Evolutionary conservation across 2,113 vertebrate species (phyloP), one percentile per base, ranked within the genome.

Genomic region (Micromys minutus): DNA sequence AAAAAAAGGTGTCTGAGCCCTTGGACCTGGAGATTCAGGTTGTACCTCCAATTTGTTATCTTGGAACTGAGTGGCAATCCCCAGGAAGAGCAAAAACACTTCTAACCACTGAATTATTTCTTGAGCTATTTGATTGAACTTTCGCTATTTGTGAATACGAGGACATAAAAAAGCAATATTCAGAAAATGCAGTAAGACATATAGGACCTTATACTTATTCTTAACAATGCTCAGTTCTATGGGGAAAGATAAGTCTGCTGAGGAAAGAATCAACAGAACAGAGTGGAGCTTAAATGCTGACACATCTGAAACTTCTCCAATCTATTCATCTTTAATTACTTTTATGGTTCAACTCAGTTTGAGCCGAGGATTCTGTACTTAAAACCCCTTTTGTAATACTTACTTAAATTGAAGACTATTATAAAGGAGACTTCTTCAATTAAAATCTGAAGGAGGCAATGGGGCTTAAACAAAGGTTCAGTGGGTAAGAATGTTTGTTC

Each of bases 301-400:
- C 0, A 50, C 29, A 13, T 50, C 4, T 85, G 42, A 90, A 50
- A 50, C 5, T 47, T 47, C 16, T 4, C 24, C 34, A 75, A 71
- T 74, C 4, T 34, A 29, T 61, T 88, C 72, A 77, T 39, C 71
- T 26, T 47, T 83, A 86, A 71, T 36, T 86, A 71, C 42, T 7
- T 89, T 87, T 87, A 36, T 22, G 63, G 63, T 79, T 95, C 61
- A 74, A 84, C 65, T 91, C 24, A 67, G 24, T 59, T 92, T 87
- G 86, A 87, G 59, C 79, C 45, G 15, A 2, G 0, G 24, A 92
- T 91, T 94, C 16, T 87, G 1, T 21, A 39, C 11, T 5, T 75
- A 85, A 84, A 4, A 3, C 22, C 6, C 1, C 5, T 24, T 17
- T 93, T 91, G 19, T 36, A 57, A 42, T 61, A 55, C 74, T 76